Conservation (phyloP, 1,140 invertebrate species). For the Argopecten irradians region DNA sequence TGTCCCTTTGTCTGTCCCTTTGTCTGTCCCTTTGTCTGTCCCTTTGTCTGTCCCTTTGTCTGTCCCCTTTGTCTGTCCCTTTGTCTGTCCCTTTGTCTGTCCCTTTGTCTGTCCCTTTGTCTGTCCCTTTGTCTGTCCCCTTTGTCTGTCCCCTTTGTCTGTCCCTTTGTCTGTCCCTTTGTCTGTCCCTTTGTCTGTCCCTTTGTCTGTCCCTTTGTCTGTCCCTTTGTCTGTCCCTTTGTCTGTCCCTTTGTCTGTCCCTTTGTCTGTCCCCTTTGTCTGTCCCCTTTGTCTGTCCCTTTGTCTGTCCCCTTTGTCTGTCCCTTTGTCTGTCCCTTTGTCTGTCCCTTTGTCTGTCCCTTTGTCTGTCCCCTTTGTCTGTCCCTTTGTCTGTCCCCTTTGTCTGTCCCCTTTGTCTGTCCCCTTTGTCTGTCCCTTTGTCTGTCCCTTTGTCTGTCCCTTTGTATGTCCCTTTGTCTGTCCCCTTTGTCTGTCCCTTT, state of each 20-base stretch:
- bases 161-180: no score
- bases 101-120: neutral
- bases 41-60: neutral
- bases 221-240: neutral
- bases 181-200: neutral
- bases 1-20: neutral
- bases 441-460: neutral
- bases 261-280: no score
- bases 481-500: neutral
- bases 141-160: no score
- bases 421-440: no score
- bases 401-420: no score
- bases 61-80: neutral
- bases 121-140: no score
- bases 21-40: neutral
- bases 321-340: neutral
- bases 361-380: no score
- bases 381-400: no score
- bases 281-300: no score
- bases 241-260: neutral
- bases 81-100: neutral
- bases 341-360: neutral
- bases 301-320: no score
- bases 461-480: no score
- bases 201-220: neutral